Evolutionary conservation across 2,797 vertebrate genomes (phyloP), one percentile per base, ranked within the genome.

Genomic region (Macroramphosus scolopax): DNA sequence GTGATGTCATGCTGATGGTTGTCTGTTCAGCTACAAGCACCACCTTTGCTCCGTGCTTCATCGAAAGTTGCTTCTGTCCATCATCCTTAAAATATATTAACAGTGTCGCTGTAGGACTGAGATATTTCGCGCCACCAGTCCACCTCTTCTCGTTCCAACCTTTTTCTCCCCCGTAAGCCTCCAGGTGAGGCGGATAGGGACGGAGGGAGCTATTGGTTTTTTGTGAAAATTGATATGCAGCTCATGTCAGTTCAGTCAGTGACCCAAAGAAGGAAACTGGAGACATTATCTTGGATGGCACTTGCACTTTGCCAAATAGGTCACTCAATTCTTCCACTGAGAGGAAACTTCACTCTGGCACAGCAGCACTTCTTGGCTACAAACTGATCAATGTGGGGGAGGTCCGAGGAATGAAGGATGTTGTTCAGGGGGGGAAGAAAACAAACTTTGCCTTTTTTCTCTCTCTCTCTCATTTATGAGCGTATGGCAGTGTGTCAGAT

Each of bases 231-330:
- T 54, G 36, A 77, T 52, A 43, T 44, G 53, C 35, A 49, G 49
- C n/a, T n/a, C n/a, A n/a, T n/a, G n/a, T n/a, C n/a, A n/a, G n/a
- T n/a, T n/a, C n/a, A n/a, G n/a, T n/a, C n/a, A n/a, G n/a, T n/a
- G n/a, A n/a, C n/a, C n/a, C n/a, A n/a, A n/a, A 70, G 47, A 44
- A 51, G 56, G 57, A 59, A 58, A 63, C 64, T 51, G 10, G 39
- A 78, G 52, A 83, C 54, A 38, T 60, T 56, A 68, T 80, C 70
- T 72, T 29, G 32, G 45, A 63, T n/a, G n/a, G n/a, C n/a, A n/a
- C 48, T 68, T 40, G 14, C 28, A 26, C 49, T 56, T 44, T n/a
- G n/a, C n/a, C n/a, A n/a, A n/a, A n/a, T n/a, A n/a, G 30, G 46
- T 66, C 61, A 54, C 34, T 66, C 55, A 62, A 60, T 63, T 61